Conservation (phyloP, 2,888 invertebrate species). For the Leptura quadrifasciata region DNA sequence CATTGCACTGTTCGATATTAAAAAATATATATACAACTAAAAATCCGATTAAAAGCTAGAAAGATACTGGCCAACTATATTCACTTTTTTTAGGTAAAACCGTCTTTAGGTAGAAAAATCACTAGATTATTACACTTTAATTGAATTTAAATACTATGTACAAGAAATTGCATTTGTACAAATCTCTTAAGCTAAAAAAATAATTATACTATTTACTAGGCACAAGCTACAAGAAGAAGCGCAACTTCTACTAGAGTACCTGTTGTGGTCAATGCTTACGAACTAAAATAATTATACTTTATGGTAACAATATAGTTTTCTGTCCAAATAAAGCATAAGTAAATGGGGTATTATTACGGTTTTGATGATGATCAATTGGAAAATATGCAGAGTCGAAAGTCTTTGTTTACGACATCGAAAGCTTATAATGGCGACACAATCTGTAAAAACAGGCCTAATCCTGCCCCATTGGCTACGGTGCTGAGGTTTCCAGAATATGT, state of each 20-base stretch:
- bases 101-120: slow-evolving; percentile 50
- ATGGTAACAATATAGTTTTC: slow-evolving; percentile 63
- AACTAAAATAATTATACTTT: slow-evolving; percentile 65
- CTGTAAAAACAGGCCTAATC: too few species aligned
- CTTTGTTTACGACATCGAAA: too few species aligned
- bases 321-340: neutral
- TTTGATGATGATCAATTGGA: neutral
- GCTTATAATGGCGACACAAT: too few species aligned
- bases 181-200: slow-evolving; percentile 36
- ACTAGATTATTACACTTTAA: slow-evolving; percentile 49
- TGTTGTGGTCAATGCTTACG: slow-evolving; percentile 64
- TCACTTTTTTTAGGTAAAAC: slow-evolving; percentile 50
- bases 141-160: slow-evolving; percentile 53
- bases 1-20: slow-evolving; percentile 66
- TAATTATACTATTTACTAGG: slow-evolving; percentile 40
- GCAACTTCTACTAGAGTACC: slow-evolving; percentile 58
- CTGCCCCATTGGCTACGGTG: too few species aligned
- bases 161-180: slow-evolving; percentile 30
- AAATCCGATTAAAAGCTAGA: slow-evolving; percentile 44
- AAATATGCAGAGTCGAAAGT: neutral
- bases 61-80: slow-evolving; percentile 67
- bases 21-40: slow-evolving; percentile 47
- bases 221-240: slow-evolving; percentile 14
- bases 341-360: neutral
- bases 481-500: too few species aligned